Evolutionary conservation across 2,888 invertebrate genomes (phyloP).

Genomic region (Ichneumon xanthorius): DNA sequence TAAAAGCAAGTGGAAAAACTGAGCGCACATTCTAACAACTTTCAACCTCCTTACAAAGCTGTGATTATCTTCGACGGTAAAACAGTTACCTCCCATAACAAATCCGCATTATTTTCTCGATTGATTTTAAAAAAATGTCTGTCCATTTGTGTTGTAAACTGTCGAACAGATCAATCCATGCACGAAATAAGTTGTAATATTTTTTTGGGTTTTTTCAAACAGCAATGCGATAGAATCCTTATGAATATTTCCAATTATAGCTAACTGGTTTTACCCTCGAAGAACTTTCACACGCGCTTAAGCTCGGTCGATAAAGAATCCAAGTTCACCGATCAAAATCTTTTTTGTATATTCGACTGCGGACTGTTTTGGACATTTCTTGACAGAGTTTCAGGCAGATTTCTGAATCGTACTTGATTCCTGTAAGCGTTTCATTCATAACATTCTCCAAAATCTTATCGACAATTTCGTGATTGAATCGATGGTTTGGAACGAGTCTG

Average conservation of each 20-base stretch:
- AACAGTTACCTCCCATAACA: no score
- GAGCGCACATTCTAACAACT: no score
- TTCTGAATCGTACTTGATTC: constrained; percentile 72
- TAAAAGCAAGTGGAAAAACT: no score
- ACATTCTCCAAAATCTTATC: constrained; percentile 75
- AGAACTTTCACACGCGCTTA: neutral
- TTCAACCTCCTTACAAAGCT: no score
- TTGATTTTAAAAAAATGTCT: no score
- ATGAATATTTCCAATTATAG: neutral
- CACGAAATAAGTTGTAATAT: no score
- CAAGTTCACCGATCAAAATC: constrained; percentile 75
- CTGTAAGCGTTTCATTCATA: constrained; percentile 70
- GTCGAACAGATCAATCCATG: no score
- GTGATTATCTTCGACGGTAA: no score
- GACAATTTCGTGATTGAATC: constrained; percentile 69
- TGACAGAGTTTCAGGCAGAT: constrained; percentile 71
- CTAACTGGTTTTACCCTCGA: neutral
- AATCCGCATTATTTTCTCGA: no score
- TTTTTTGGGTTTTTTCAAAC: neutral
- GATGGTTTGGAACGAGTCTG: constrained; percentile 72
- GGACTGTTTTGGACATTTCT: constrained; percentile 73
- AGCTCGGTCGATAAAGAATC: neutral
- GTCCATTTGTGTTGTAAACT: no score
- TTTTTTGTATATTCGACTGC: constrained; percentile 73
- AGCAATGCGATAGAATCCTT: neutral